Evolutionary conservation across 2,113 vertebrate genomes (phyloP).

Genomic region (Heterotilapia buettikoferi): DNA sequence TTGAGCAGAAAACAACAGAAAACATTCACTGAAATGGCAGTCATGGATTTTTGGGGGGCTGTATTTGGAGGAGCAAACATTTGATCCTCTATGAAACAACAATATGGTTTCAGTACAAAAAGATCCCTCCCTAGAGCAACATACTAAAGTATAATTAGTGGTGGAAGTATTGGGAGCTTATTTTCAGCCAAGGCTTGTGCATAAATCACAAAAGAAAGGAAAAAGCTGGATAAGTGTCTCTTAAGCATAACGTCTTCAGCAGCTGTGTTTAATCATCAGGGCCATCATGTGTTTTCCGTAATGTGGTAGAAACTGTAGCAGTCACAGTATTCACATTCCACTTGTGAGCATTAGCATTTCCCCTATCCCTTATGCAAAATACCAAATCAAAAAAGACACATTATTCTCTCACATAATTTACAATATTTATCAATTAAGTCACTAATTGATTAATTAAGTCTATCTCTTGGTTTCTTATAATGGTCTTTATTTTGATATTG

Average conservation of each 20-base stretch:
- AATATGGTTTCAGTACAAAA: neutral
- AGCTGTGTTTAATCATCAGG: neutral
- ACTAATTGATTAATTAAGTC: neutral
- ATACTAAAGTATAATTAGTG: neutral
- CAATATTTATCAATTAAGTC: neutral
- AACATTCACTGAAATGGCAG: neutral
- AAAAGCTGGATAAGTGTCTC: neutral
- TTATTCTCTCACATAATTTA: neutral
- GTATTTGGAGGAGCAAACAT: neutral
- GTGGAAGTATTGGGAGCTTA: neutral
- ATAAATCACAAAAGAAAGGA: neutral
- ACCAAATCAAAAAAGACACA: neutral
- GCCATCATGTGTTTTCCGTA: neutral
- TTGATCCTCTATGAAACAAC: neutral
- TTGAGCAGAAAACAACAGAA: neutral
- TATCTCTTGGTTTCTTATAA: neutral
- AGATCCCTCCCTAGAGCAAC: neutral
- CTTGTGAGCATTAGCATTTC: neutral
- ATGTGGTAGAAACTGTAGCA: neutral
- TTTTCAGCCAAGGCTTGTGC: neutral
- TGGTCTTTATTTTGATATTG: neutral
- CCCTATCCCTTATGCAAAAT: neutral
- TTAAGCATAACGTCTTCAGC: neutral
- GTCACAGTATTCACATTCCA: neutral
- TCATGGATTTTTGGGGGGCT: neutral